Percentiles rank a stretch among this genome's conserved stretches.
Conservation (phyloP, 2,113 vertebrate genomes). For the Labrus mixtus region DNA sequence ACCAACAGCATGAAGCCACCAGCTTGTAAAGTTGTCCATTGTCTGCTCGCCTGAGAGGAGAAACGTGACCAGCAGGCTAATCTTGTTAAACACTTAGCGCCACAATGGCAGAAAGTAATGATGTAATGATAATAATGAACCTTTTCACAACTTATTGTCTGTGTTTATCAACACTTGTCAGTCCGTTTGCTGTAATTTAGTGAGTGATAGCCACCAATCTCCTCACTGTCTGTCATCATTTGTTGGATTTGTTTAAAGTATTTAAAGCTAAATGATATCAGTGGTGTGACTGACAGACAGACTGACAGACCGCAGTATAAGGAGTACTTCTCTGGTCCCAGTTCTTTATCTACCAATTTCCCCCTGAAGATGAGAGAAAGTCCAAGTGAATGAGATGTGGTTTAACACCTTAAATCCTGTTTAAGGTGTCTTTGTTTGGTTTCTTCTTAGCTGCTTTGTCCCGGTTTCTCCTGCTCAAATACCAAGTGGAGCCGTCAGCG, state of each 20-base stretch:
- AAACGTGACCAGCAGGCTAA: constrained; percentile 78
- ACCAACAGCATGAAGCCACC: constrained; percentile 13
- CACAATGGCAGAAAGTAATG: constrained; percentile 73
- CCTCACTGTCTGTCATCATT: constrained; percentile 51
- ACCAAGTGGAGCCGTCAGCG: constrained; percentile 61
- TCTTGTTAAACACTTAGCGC: constrained; percentile 76
- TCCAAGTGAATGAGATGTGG: constrained; percentile 67
- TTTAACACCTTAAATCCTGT: constrained; percentile 75
- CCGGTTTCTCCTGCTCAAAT: constrained; percentile 68
- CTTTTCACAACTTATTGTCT: constrained; percentile 79
- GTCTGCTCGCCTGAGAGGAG: constrained; percentile 72
- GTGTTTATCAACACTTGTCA: constrained; percentile 75
- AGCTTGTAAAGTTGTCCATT: constrained; percentile 68
- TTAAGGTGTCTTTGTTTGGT: constrained; percentile 77
- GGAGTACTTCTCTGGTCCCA: constrained; percentile 20
- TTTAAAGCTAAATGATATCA: constrained; percentile 43
- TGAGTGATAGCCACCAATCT: constrained; percentile 56
- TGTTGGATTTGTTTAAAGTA: constrained; percentile 33
- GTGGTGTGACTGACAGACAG: constrained; percentile 4
- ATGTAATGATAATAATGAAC: constrained; percentile 76
- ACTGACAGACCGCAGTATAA: constrained; percentile 1
- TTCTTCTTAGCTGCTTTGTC: constrained; percentile 81
- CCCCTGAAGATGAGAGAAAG: constrained; percentile 44
- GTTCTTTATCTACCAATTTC: constrained; percentile 31
- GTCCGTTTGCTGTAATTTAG: constrained; percentile 65